Base-by-base conservation (phyloP, 2,888 invertebrate species). In the Sphaeridia pumilis region DNA sequence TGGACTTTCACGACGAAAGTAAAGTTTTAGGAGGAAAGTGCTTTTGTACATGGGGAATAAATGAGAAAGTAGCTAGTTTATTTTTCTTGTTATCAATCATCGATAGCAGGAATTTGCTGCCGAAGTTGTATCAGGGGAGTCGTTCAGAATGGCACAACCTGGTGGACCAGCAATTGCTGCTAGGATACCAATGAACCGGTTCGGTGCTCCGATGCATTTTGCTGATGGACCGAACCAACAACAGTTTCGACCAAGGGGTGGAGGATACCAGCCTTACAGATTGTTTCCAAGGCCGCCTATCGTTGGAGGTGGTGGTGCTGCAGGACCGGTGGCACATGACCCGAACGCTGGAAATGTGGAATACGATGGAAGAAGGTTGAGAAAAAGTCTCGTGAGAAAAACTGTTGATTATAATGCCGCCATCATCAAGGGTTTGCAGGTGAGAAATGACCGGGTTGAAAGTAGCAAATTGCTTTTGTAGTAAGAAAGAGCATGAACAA, bases 361-460 rank as follows among this genome's bases (percentile, higher is more conserved):
- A 72, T 93, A 92, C 70, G 94, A 95, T 77, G 95, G 94, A 55
- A 93, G 95, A 75, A 80, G 93, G 61, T 77, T 94, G 66, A 76
- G 95, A 67, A 95, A 95, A 75, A 90, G 93, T 65, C 89, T 94
- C 60, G 92, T 94, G 82, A 78, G 95, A 65, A 94, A 94, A 75
- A 97, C 95, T 28, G 93, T 97, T 50, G 97, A 97, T 75, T 95
- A 95, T 72, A 95, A 95, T 77, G 84, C 93, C 21, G 82, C 95
- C 34, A 85, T 95, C 67, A 86, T 94, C 57, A 87, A 86, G 71
- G 86, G 86, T 67, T 72, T 97, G 67, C 89, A 95, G 79, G 87
- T 86, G 72, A n/a, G n/a, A n/a, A n/a, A n/a, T n/a, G n/a, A n/a
- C n/a, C n/a, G n/a, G n/a, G n/a, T n/a, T n/a, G 12, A 4, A 4